Conservation (phyloP, 2,113 vertebrate genomes). For the Prunella himalayana region DNA sequence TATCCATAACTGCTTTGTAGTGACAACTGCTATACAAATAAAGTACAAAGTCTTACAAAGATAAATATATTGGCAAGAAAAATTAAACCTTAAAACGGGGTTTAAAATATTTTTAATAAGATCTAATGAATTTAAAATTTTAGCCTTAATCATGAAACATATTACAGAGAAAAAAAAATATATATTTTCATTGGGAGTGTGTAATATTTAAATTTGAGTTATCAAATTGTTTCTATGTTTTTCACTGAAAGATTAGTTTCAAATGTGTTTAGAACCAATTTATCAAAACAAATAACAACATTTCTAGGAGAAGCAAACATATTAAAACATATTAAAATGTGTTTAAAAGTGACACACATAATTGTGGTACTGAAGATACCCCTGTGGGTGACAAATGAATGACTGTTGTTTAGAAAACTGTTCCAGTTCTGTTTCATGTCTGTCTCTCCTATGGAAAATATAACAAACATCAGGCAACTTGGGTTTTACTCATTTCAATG, state of each 20-base stretch:
- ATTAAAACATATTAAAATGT: neutral
- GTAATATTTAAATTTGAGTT: neutral
- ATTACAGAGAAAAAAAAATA: neutral
- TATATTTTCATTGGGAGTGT: neutral
- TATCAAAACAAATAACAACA: neutral
- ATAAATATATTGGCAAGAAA: neutral
- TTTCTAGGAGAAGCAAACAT: neutral
- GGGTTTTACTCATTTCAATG: neutral
- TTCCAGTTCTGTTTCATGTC: neutral
- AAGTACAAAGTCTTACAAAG: neutral
- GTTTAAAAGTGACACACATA: neutral
- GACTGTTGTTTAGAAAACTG: neutral
- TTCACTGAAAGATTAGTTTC: neutral
- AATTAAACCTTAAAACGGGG: neutral
- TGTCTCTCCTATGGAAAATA: neutral
- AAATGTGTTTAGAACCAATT: neutral
- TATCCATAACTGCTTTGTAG: neutral
- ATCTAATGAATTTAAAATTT: neutral
- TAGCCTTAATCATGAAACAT: neutral
- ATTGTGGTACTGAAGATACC: neutral
- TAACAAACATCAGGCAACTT: neutral
- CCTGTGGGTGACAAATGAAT: neutral
- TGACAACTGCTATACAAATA: neutral
- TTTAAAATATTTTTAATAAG: neutral
- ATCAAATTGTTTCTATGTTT: neutral